Evolutionary conservation across 2,113 vertebrate genomes (phyloP), one percentile per base, ranked within the genome.

Genomic region (Alethe diademata): DNA sequence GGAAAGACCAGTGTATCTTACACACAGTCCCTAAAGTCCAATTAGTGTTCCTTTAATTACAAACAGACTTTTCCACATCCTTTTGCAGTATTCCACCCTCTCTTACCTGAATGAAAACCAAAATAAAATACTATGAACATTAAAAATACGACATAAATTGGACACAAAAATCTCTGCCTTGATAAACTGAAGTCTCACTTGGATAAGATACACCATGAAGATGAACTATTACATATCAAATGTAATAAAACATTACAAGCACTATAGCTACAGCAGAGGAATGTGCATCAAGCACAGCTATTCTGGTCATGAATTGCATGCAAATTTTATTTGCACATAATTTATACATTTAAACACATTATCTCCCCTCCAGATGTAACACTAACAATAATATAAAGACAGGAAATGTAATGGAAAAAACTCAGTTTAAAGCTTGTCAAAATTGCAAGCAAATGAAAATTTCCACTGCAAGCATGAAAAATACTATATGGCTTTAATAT

Each of bases 61-160:
- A 96, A 96, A 81, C 91, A 97, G 61, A 78, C 78, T 94, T 96
- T 93, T 96, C 84, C 96, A 95, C n/a, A 97, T 96, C 97, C 97
- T 87, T 94, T 73, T 67, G 67, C 84, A 76, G 84, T 40, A 81
- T 67, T 92, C 91, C 67, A n/a, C 78, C 66, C 81, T 83, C 47
- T 69, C 71, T 64, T 88, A 96, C 90, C 85, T 97, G 95, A 97
- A 62, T 40, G 47, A 51, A 51, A 95, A 94, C 67, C 67, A 88
- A 90, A 95, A 62, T 48, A 90, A 88, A 95, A 81, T 62, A 70
- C 62, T 51, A 54, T 13, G 33, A n/a, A 29, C 9, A 16, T 92
- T 29, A 66, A 74, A 69, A 95, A 56, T 16, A 35, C 14, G 25
- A 53, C 24, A 88, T 14, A 51, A 83, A 62, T 5, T 42, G 19